Conservation (phyloP, 2,888 invertebrate species). For the Brenthis daphne region DNA sequence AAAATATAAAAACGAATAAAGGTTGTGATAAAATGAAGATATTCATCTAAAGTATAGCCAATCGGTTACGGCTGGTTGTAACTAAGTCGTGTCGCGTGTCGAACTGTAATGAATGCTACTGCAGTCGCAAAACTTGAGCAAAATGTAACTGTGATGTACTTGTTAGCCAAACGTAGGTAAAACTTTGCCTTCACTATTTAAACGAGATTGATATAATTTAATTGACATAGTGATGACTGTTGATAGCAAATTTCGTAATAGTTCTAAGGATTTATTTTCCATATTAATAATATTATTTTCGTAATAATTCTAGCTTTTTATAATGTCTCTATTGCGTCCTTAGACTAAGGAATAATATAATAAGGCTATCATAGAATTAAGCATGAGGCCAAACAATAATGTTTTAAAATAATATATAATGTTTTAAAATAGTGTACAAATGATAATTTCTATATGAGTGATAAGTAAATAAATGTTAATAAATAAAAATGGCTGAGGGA, state of each 20-base stretch:
- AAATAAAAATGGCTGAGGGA: no score
- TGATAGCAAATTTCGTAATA: conserved; percentile 7
- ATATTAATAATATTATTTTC: no score
- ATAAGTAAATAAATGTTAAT: no score
- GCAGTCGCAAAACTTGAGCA: conserved; percentile 59
- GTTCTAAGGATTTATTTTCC: neutral
- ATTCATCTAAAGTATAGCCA: neutral
- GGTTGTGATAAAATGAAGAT: neutral
- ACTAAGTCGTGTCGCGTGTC: conserved; percentile 41
- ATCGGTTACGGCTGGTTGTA: conserved; percentile 1
- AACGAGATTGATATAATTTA: conserved; percentile 33
- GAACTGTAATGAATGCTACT: conserved; percentile 47
- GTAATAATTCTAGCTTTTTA: no score
- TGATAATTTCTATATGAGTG: no score
- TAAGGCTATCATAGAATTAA: no score
- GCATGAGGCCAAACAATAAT: no score
- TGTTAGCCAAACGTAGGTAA: conserved; percentile 49
- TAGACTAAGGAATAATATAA: no score
- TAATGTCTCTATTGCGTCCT: no score
- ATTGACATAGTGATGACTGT: conserved; percentile 27
- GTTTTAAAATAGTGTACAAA: no score
- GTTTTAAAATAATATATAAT: no score
- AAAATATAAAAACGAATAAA: no score
- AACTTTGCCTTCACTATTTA: conserved; percentile 29
- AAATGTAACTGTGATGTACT: conserved; percentile 65